phyloP scores from a whole-genome alignment of 2,113 vertebrate genomes.

The Silurus glanis region DNA sequence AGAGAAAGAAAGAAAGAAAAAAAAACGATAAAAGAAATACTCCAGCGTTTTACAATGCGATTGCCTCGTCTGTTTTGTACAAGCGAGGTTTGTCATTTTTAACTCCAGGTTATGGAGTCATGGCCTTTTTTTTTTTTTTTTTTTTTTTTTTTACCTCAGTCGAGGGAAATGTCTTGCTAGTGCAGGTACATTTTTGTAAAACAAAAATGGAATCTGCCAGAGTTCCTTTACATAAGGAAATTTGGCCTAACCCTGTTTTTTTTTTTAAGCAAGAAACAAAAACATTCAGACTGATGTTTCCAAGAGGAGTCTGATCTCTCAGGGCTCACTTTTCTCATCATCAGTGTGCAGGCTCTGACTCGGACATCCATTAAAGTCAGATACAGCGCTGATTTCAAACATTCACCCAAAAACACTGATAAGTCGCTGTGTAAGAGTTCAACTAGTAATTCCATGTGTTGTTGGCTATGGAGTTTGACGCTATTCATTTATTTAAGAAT shows the following conservation, averaged over 20 bases:
- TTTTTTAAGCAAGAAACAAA: not conserved
- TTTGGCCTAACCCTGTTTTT: not conserved
- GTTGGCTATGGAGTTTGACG: not conserved
- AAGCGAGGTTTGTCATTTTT: not conserved
- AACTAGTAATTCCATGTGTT: not conserved
- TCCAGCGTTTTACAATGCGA: not conserved
- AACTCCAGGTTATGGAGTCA: not conserved
- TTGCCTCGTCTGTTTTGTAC: not conserved
- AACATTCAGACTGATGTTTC: not conserved
- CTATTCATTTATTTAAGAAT: not conserved
- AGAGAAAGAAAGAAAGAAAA: too few species aligned
- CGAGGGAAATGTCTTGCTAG: not conserved
- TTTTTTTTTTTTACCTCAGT: not conserved
- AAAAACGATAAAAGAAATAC: not conserved
- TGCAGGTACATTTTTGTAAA: not conserved
- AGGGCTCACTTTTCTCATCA: not conserved
- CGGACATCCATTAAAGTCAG: not conserved
- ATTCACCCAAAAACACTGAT: not conserved
- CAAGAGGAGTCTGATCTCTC: not conserved
- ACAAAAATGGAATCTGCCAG: not conserved
- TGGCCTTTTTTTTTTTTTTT: not conserved
- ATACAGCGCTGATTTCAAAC: constrained; percentile 17
- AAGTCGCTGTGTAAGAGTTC: not conserved
- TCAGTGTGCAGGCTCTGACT: constrained; percentile 4
- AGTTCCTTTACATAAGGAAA: not conserved